These are phyloP conservation scores for Vanessa atalanta DNA, from an alignment of 1,140 invertebrate genomes.

Conservation along the genomic window DNA sequence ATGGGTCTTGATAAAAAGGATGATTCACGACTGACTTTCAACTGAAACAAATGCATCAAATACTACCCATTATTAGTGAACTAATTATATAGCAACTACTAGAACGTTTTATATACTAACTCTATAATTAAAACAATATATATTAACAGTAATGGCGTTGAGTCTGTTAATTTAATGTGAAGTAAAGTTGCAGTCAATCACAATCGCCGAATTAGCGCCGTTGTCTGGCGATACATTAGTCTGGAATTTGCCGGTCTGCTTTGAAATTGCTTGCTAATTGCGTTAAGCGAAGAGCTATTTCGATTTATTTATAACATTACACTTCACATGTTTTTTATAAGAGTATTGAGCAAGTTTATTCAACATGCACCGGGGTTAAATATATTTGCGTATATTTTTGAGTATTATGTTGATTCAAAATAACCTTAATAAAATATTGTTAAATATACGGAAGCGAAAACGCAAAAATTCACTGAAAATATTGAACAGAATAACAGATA, in stretches of 20 bases:
- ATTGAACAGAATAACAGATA: neutral
- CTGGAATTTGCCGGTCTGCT: slow-evolving; percentile 32
- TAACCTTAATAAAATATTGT: too few species aligned
- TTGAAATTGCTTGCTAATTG: slow-evolving; percentile 44
- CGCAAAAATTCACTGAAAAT: too few species aligned
- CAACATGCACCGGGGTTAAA: too few species aligned
- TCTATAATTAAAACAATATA: neutral
- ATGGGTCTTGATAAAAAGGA: too few species aligned
- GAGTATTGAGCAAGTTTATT: neutral
- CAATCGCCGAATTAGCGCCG: neutral
- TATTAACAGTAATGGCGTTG: neutral
- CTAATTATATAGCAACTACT: too few species aligned
- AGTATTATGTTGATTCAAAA: too few species aligned
- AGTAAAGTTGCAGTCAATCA: slow-evolving; percentile 15
- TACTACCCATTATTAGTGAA: too few species aligned
- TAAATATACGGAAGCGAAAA: too few species aligned
- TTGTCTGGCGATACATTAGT: slow-evolving; percentile 32
- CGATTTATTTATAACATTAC: slow-evolving; percentile 16
- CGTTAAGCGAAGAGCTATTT: slow-evolving; percentile 38
- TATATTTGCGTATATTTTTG: too few species aligned
- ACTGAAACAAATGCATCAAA: too few species aligned
- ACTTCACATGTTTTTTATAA: neutral
- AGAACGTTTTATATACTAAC: too few species aligned
- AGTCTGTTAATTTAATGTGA: neutral
- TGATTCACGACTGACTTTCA: too few species aligned